Evolutionary conservation across 2,888 invertebrate genomes (phyloP), one percentile per base, ranked within the genome.

Genomic region (Tetranychus piercei): DNA sequence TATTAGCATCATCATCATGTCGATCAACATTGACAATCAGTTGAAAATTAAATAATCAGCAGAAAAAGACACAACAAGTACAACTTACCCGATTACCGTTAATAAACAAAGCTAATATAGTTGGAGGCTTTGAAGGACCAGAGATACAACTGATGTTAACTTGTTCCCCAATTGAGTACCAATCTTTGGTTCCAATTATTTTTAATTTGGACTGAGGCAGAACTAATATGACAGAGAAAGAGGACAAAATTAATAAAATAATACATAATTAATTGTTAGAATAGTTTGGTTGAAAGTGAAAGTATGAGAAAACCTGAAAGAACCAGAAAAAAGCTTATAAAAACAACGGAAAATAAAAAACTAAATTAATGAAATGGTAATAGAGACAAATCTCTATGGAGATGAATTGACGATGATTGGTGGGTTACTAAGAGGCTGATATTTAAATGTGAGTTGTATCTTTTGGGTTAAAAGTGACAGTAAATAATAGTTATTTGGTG

Each of bases 111-210:
- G 44, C 20, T 18, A 76, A 23, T 18, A 74, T 74, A 15, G 74
- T 44, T 15, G 72, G 22, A 15, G 76, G 76, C 67, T 74, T 74
- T 34, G 76, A 72, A n/a, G 66, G 44, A 15, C 72, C 71, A 8
- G 76, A 71, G 7, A 73, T 22, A 73, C 76, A 76, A n/a, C 69
- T 72, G 22, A 76, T n/a, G 67, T 76, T 69, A n/a, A 76, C 72
- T 1, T 23, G 20, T 6, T 76, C 76, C 5, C 74, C 76, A 23
- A 74, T 43, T 34, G 74, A 44, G 45, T 76, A 76, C 22, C 45
- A 67, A 15, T 65, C 18, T 72, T 76, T 71, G 44, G 34, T 45
- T 71, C 71, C 71, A 11, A 44, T 44, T 15, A 71, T n/a, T 18
- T 44, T n/a, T 43, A 71, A 15, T 15, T 23, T 23, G 11, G 44